Base-by-base conservation (phyloP, 2,888 invertebrate species). In the Chymomyza procnemis region DNA sequence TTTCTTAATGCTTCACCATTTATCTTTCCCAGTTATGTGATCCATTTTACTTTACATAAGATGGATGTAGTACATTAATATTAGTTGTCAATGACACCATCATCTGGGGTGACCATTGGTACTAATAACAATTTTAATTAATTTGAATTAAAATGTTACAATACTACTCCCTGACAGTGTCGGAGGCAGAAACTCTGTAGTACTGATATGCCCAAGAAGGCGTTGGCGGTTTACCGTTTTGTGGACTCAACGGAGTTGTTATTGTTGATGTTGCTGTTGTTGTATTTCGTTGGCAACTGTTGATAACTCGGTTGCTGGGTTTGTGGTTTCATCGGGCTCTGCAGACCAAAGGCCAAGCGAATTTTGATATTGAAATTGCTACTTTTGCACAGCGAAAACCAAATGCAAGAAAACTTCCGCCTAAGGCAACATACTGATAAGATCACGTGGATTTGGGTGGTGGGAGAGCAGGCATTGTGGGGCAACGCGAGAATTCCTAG, bases 291-390 rank as follows among this genome's bases (percentile, higher is more conserved):
- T 26, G 63, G 59, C 63, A 62, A 65, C 70, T 65, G 66, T 67
- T 74, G 71, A 64, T 73, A 56, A 57, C 61, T 63, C 12, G 41
- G 30, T 62, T 60, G 56, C 22, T 55, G 18, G 66, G 54, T 64
- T 47, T 70, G 66, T 69, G 71, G 71, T 67, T 73, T 75, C 64
- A 61, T 54, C 26, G 26, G 26, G 26, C 8, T 26, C 64, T 67
- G 71, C 70, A 67, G 81, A 86, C 85, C 79, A 84, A 84, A 81
- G 82, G 79, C 87, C 81, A 84, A 75, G 77, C 73, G 81, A 74
- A 73, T 86, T 82, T 81, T 84, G 85, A 82, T 82, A 82, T 82
- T 86, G 82, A 82, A 86, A 82, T 82, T 82, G 87, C 82, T 82
- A 84, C 82, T 79, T 84, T 84, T 77, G 85, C 76, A 50, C 47